Evolutionary conservation across 2,113 vertebrate species (phyloP), one percentile per base, ranked within the genome.

Genomic region (Megaptera novaeangliae): DNA sequence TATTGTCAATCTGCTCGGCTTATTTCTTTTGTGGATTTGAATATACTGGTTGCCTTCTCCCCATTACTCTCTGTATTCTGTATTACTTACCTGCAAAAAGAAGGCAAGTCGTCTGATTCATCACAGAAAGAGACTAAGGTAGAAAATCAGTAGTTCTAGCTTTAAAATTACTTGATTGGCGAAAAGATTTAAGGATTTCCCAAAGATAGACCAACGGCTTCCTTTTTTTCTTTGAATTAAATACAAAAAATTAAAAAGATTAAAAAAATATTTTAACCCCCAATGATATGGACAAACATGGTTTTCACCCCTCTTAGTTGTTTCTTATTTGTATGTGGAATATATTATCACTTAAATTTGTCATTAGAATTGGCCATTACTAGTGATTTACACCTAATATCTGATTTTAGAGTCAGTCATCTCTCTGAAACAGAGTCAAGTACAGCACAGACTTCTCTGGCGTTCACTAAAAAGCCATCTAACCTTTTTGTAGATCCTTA

Each of bases 401-500:
- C 86, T 88, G 63, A 55, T 92, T 95, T 98, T 91, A 15, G 84
- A 71, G 80, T 94, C 49, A 1, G 80, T 94, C 36, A 1, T 86
- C 95, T 94, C 78, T 57, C 80, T 77, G 63, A 93, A 84, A 68
- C 63, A 5, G 29, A 91, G 93, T 84, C 91, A 97, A 75, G 96
- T 83, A 85, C 82, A 92, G 31, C 75, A 88, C 90, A 96, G 94
- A 93, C 4, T 15, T 97, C 83, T 63, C 1, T 11, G 36, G 36
- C 0, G 1, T 59, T 98, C 97, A 93, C 97, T 97, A 74, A 98
- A 97, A 98, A 97, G 55, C 97, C 21, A 52, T 96, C 97, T 94
- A 97, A 97, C 95, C 91, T 95, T 96, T 98, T 97, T 96, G 95
- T 97, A 78, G 96, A 96, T 98, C 98, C 98, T 98, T 59, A 97